Percentiles rank a stretch among this genome's conserved stretches.
These are phyloP conservation scores for Campaea margaritaria DNA, from an alignment of 2,888 invertebrate species.

Conservation along the genomic window DNA sequence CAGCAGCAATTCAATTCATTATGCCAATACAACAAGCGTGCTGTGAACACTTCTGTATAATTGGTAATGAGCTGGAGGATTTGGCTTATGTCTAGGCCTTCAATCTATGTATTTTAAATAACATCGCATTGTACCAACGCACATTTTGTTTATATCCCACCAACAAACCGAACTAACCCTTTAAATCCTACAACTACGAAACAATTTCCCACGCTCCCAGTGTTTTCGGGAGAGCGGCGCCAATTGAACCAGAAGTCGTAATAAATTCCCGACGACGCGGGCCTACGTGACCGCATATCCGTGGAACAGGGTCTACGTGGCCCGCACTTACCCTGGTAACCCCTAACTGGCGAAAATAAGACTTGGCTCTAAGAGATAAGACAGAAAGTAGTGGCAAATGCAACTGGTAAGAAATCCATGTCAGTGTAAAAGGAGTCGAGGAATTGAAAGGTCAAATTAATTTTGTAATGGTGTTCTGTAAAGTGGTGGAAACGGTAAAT, in stretches of 20 bases:
- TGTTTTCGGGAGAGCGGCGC: constrained; percentile 38
- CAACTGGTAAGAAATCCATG: constrained; percentile 34
- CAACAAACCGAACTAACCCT: too few relatives aligned
- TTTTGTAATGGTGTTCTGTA: background rate
- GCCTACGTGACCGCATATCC: constrained; percentile 67
- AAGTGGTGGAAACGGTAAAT: background rate
- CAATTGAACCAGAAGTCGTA: constrained; percentile 51
- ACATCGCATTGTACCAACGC: too few relatives aligned
- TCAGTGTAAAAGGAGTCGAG: constrained; percentile 33
- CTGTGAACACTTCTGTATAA: too few relatives aligned
- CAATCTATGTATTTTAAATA: too few relatives aligned
- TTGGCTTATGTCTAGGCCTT: too few relatives aligned
- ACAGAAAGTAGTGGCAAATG: constrained; percentile 21
- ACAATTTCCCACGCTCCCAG: constrained; percentile 24
- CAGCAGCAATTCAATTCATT: too few relatives aligned
- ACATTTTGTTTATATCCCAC: background rate
- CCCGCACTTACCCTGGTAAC: constrained; percentile 43
- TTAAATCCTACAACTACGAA: constrained; percentile 10
- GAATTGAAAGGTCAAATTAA: constrained; percentile 26
- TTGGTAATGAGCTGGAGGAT: too few relatives aligned
- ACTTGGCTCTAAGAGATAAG: background rate
- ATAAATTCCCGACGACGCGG: constrained; percentile 59
- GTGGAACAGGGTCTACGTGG: constrained; percentile 62
- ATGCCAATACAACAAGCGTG: too few relatives aligned
- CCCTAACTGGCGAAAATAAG: background rate